Base-by-base conservation (phyloP, 2,888 invertebrate genomes). In the Pristionchus maxplancki region DNA sequence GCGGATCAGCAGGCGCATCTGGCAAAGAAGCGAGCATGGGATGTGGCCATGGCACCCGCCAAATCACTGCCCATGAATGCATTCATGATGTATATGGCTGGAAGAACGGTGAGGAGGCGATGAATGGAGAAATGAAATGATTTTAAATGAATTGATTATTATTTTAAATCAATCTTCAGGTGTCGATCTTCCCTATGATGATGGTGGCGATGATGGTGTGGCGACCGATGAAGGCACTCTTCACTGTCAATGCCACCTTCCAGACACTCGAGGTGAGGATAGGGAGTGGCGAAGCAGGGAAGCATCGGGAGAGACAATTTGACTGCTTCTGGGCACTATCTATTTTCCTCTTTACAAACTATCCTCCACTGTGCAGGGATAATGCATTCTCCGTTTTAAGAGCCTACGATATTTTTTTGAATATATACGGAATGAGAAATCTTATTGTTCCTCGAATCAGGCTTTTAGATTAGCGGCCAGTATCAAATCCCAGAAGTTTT, bases 1-100 rank as follows among this genome's bases (percentile, higher is more conserved):
- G 89, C 90, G 37, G 93, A 94, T 44, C 93, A 94, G 87, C 93
- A 93, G 78, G 92, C 94, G 81, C 94, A 94, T 89, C 89, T 94
- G 85, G 90, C 94, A 37, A 89, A 90, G 24, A 94, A 94, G 89
- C 89, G 94, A n/a, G 94, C 94, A 20, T 95, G 94, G 95, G 95
- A 95, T 83, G 92, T 94, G 88, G 95, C 95, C 6, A 90, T 95
- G 89, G 93, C 91, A 28, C 95, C 95, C 53, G 90, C 92, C 11
- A 95, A 95, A 87, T 90, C 91, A 34, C 90, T 95, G 34, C 95
- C 95, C 20, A 99, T 99, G 99, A 99, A 99, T 95, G 96, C 99
- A 90, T 98, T 99, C 95, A 98, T 99, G 89, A 98, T 99, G 98
- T 99, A 99, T 95, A 99, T 99, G 99, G 98, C 99, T 88, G 99